These are phyloP conservation scores for Aporophyla lueneburgensis DNA, from an alignment of 2,888 invertebrate genomes.

Conservation along the genomic window DNA sequence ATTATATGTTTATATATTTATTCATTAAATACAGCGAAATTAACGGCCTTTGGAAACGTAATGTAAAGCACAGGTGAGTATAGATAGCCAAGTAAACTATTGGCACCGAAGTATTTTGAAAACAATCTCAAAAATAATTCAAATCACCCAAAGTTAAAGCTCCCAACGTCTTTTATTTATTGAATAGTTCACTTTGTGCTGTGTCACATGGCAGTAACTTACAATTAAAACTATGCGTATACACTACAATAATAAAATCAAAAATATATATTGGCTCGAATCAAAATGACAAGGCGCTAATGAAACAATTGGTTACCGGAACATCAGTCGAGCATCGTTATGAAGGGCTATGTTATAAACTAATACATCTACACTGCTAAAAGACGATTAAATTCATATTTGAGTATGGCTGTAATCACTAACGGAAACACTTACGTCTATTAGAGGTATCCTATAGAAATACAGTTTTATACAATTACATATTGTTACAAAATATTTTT, in stretches of 20 bases:
- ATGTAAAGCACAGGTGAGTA: constrained; percentile 70
- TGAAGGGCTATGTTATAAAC: constrained; percentile 74
- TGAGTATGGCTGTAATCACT: constrained; percentile 87
- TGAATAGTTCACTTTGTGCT: constrained; percentile 83
- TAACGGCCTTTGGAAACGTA: constrained; percentile 76
- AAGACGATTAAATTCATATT: constrained; percentile 85
- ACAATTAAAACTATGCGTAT: constrained; percentile 78
- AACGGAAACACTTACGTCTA: constrained; percentile 85
- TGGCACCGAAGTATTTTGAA: constrained; percentile 77
- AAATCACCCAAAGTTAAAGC: constrained; percentile 76
- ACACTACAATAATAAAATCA: constrained; percentile 76
- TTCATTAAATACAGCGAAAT: constrained; percentile 74
- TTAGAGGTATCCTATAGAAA: constrained; percentile 82
- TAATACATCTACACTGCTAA: constrained; percentile 79
- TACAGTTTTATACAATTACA: constrained; percentile 83
- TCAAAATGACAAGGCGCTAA: constrained; percentile 67
- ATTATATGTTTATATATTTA: constrained; percentile 69
- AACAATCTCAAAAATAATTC: constrained; percentile 83
- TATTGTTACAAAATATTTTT: constrained; percentile 80
- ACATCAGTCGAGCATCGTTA: constrained; percentile 83
- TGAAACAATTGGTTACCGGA: constrained; percentile 56
- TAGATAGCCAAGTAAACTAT: constrained; percentile 68
- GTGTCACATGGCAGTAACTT: constrained; percentile 85
- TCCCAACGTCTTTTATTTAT: constrained; percentile 71
- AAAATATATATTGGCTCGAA: constrained; percentile 74